Conservation (phyloP, 1,140 invertebrate genomes). For the Stenopsyche tienmushanensis region DNA sequence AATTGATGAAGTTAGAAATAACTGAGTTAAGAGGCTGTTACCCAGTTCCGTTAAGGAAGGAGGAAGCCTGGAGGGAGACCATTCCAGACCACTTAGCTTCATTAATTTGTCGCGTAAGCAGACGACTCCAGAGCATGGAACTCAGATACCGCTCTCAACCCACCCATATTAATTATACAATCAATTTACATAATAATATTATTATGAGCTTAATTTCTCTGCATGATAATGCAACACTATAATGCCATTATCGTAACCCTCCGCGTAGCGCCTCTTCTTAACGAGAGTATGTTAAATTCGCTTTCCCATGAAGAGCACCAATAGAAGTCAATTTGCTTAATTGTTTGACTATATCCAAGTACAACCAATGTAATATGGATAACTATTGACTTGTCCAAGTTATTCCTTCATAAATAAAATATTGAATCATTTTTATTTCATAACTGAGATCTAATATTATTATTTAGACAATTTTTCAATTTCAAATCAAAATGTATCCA, state of each 20-base stretch:
- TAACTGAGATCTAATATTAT: no score
- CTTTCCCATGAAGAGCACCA: no score
- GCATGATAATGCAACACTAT: not conserved
- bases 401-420: no score
- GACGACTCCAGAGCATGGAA: not conserved
- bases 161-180: conserved; percentile 16
- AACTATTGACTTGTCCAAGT: no score
- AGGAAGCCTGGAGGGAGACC: conserved; percentile 4
- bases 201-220: not conserved
- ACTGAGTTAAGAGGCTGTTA: conserved; percentile 16
- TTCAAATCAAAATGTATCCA: no score
- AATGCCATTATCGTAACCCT: not conserved
- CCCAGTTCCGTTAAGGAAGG: not conserved
- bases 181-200: conserved; percentile 2
- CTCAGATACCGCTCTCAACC: conserved; percentile 14
- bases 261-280: no score
- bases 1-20: conserved; percentile 17
- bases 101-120: conserved; percentile 41
- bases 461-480: no score
- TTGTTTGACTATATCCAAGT: no score
- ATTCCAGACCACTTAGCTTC: conserved; percentile 33
- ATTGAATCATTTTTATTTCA: no score
- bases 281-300: no score
- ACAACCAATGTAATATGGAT: no score
- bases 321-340: no score